Percentiles rank a stretch among this genome's conserved stretches.
These are phyloP conservation scores for Acinonyx jubatus DNA, from an alignment of 2,113 vertebrate species.

Conservation along the genomic window DNA sequence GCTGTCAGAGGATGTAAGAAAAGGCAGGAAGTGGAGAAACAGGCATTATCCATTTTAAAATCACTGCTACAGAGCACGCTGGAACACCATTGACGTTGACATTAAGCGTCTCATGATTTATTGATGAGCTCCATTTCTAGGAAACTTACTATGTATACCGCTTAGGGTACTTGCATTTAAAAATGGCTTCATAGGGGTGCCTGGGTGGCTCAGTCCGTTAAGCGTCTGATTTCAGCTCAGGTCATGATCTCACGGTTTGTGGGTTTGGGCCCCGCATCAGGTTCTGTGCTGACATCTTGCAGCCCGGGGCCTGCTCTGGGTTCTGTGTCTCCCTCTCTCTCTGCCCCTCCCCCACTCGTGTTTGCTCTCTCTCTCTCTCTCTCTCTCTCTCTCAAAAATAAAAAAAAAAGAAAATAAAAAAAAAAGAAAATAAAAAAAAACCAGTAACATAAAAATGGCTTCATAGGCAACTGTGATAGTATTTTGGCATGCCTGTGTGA, in stretches of 20 bases:
- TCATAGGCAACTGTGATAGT: background rate
- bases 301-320: no score
- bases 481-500: background rate
- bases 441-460: background rate
- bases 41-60: background rate
- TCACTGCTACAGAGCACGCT: rapidly evolving
- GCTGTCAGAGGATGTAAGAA: background rate
- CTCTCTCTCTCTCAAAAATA: no score
- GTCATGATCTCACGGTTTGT: no score
- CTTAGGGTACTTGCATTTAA: background rate
- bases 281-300: no score
- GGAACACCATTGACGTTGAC: background rate
- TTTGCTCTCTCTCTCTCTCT: no score
- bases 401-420: no score
- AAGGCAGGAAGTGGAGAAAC: background rate
- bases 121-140: background rate
- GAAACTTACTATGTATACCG: background rate
- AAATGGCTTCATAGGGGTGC: background rate
- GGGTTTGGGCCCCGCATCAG: no score
- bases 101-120: background rate
- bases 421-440: no score
- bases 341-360: no score
- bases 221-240: no score
- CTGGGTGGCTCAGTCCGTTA: no score
- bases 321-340: no score